Evolutionary conservation across 2,113 vertebrate species (phyloP).

Genomic region (Grammomys surdaster): DNA sequence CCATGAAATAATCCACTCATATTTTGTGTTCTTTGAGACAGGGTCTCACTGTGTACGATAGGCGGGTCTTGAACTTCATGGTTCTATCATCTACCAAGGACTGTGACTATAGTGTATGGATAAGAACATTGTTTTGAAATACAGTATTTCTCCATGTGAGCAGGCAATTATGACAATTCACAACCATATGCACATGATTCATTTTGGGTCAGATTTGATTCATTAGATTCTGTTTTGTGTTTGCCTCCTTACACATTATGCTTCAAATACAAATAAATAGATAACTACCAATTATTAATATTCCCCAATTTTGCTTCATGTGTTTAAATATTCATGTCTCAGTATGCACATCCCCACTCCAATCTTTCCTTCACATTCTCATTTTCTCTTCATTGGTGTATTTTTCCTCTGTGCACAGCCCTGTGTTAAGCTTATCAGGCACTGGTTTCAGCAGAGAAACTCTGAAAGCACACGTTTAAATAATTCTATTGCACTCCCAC

Average conservation of each 20-base stretch:
- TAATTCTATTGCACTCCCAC: slow-evolving; percentile 23
- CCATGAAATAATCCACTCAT: not conserved
- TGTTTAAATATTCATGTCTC: not conserved
- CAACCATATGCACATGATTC: not conserved
- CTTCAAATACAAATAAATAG: not conserved
- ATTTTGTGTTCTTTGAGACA: not conserved
- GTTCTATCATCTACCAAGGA: not conserved
- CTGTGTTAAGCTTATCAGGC: not conserved
- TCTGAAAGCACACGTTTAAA: slow-evolving; percentile 62
- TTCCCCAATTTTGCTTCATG: not conserved
- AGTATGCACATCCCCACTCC: not conserved
- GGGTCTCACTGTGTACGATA: too few relatives aligned
- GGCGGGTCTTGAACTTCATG: not conserved
- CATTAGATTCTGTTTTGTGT: not conserved
- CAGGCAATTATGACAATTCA: not conserved
- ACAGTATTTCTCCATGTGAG: not conserved
- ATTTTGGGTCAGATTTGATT: not conserved
- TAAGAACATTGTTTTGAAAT: slow-evolving; percentile 37
- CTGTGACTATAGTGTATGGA: not conserved
- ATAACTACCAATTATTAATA: not conserved
- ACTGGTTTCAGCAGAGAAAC: slow-evolving; percentile 35
- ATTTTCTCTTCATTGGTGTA: not conserved
- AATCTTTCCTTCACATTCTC: not conserved
- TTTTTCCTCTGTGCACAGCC: slow-evolving; percentile 27
- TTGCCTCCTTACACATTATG: not conserved